Base-by-base conservation (phyloP, 2,797 vertebrate genomes). In the Artibeus jamaicensis region DNA sequence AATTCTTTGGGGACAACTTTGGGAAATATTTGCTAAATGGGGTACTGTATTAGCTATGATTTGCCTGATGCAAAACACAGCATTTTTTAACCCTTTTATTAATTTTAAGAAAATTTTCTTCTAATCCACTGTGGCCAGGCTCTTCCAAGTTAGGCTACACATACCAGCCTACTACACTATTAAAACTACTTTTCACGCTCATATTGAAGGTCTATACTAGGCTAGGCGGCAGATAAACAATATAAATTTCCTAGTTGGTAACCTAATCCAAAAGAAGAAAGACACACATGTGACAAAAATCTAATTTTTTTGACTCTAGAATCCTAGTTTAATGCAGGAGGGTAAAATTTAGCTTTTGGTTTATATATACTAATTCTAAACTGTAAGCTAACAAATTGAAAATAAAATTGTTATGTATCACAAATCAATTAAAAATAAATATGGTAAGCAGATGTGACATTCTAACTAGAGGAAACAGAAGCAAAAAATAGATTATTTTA, bases 381-480 rank as follows among this genome's bases (percentile, higher is more conserved):
- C 62, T 92, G 21, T 82, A 91, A 94, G 46, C 14, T 86, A 91
- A 95, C 86, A 73, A 19, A 21, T 92, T 95, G 84, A 62, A 39
- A 81, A 85, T 62, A 29, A 84, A 93, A 91, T 96, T 95, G 42
- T 16, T 74, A 71, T 95, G 94, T 94, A 81, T 96, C 81, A 95
- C 79, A 96, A 79, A 98, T 94, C 93, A 89, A 70, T 96, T 96
- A 97, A 96, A 86, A 97, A 94, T 95, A 97, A 97, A 96, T 96
- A 94, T 96, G 46, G 62, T 85, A 97, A 98, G 81, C 98, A 98
- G 97, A 98, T 98, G 98, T 97, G 98, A 95, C 39, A 65, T 93
- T 97, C 81, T 98, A 98, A 98, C 96, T 97, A 97, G 94, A 96
- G 93, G 96, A 98, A 98, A 97, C 94, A 98, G 96, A 97, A 98